Conservation (phyloP, 2,113 vertebrate species). For the Tichodroma muraria region DNA sequence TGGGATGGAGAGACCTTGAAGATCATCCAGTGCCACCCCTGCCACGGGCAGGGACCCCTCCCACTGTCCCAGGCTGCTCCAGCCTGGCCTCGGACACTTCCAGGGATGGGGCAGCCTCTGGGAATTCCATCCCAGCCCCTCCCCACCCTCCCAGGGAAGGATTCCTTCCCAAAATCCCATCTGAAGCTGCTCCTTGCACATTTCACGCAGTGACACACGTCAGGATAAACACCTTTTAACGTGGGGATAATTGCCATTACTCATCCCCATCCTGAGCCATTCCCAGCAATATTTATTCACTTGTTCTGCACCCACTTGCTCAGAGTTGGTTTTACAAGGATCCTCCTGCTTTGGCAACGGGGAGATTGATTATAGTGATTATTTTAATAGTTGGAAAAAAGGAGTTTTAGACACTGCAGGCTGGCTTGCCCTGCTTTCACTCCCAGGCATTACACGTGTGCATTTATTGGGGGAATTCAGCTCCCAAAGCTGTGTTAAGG, state of each 20-base stretch:
- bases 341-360: constrained; percentile 35
- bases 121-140: not conserved
- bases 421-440: not conserved
- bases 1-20: not conserved
- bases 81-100: not conserved
- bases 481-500: not conserved
- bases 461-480: not conserved
- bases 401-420: constrained; percentile 2
- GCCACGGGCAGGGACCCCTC: not conserved
- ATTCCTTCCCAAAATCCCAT: not conserved
- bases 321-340: constrained; percentile 8
- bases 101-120: not conserved
- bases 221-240: not conserved
- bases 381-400: constrained; percentile 50
- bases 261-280: constrained; percentile 35
- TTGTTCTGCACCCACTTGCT: constrained; percentile 18
- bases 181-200: not conserved
- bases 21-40: not conserved
- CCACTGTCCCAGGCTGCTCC: not conserved
- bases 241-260: constrained; percentile 6
- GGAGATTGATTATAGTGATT: constrained; percentile 61
- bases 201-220: not conserved
- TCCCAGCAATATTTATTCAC: constrained; percentile 57
- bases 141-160: not conserved
- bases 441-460: not conserved